Base-by-base conservation (phyloP, 1,140 invertebrate species). In the Pentalonia nigronervosa region DNA sequence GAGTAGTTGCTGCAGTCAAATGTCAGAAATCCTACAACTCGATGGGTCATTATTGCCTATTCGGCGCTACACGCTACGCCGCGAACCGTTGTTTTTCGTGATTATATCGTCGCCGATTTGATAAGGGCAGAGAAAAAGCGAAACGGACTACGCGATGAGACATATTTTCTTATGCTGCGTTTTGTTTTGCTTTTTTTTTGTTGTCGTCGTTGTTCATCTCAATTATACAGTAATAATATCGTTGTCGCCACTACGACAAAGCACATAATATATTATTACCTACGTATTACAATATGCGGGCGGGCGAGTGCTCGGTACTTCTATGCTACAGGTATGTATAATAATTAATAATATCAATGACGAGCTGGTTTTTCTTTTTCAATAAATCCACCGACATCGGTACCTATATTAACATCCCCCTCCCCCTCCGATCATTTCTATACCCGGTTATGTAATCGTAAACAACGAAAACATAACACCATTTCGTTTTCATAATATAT, bases 281-380 rank as follows among this genome's bases (percentile, higher is more conserved):
- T 41, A 76, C 60, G 60, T 76, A n/a, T 76, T 76, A n/a, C n/a
- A n/a, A 76, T 76, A 76, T 76, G n/a, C 60, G 60, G 60, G 60
- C 11, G 60, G 60, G n/a, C 60, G 60, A 76, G n/a, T 76, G n/a
- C 14, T 76, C 60, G 60, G 60, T 76, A 76, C n/a, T 67, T n/a
- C 60, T 67, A 41, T 41, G 25, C 9, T n/a, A 14, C 14, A 76
- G 60, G 60, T 60, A 60, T 60, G 8, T 48, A 48, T 9, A 7
- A 53, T 53, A 53, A 60, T 41, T 53, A 53, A 60, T 41, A 41
- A 41, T n/a, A 76, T 76, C 60, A 76, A 76, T 76, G 60, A 76
- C 60, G 60, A 11, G 60, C 30, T 1, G n/a, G n/a, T 76, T 76
- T 67, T 67, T n/a, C n/a, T 14, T n/a, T 76, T 34, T 76, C 60